Conservation (phyloP, 2,113 vertebrate species). For the Catharus minimus region DNA sequence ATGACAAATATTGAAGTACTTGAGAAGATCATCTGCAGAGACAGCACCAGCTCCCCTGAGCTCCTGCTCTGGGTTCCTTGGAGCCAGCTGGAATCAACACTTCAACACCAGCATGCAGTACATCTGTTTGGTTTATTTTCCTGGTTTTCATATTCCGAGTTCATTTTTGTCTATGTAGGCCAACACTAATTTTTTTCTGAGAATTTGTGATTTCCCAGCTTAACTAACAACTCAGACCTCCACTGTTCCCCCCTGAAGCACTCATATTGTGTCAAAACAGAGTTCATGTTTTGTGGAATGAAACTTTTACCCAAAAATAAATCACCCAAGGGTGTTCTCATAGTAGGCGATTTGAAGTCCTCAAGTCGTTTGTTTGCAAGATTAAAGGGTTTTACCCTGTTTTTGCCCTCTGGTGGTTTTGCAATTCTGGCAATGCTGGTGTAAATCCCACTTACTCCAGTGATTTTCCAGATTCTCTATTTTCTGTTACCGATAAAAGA, state of each 20-base stretch:
- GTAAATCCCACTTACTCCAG: background rate
- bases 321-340: background rate
- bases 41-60: background rate
- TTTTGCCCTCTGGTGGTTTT: background rate
- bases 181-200: background rate
- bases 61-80: rapidly evolving
- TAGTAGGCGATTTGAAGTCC: background rate
- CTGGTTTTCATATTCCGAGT: background rate
- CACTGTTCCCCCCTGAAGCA: background rate
- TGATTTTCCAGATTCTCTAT: background rate
- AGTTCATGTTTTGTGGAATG: background rate
- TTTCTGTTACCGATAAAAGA: background rate
- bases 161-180: background rate
- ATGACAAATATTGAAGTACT: background rate
- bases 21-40: background rate
- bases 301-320: background rate
- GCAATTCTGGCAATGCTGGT: background rate
- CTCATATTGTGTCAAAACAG: rapidly evolving
- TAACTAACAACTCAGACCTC: background rate
- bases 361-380: background rate
- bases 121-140: background rate
- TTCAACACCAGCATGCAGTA: too few species aligned
- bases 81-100: background rate
- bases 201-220: background rate
- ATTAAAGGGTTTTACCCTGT: background rate